phyloP scores from a whole-genome alignment of 2,797 vertebrate species.

The Margarornis squamiger region DNA sequence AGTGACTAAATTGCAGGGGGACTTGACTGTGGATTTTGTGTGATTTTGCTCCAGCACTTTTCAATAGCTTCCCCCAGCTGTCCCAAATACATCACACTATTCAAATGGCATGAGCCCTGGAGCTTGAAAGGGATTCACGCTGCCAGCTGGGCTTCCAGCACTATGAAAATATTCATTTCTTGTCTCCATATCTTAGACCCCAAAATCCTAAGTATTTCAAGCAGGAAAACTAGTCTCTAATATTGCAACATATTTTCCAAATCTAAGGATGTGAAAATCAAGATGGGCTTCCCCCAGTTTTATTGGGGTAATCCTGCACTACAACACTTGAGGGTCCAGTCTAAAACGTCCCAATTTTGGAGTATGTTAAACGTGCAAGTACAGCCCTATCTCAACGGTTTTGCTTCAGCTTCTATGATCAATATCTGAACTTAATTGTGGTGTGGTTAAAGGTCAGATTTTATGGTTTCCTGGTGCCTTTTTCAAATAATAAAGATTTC shows the following conservation, averaged over 20 bases:
- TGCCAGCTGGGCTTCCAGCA: background rate
- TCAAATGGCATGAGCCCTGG: background rate
- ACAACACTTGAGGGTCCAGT: background rate
- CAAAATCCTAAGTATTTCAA: constrained; percentile 53
- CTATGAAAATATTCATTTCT: constrained; percentile 25
- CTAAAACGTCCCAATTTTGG: constrained; percentile 1
- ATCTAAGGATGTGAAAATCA: constrained; percentile 9
- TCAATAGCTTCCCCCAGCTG: constrained; percentile 17
- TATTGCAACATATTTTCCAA: background rate
- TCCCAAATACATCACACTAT: background rate
- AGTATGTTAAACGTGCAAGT: constrained; percentile 39
- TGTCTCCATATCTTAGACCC: constrained; percentile 7
- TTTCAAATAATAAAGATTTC: constrained; percentile 49
- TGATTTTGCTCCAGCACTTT: constrained; percentile 38
- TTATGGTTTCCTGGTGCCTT: constrained; percentile 46
- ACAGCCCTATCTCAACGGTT: constrained; percentile 25
- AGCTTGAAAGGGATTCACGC: constrained; percentile 35
- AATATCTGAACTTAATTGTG: constrained; percentile 38
- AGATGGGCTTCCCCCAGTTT: background rate
- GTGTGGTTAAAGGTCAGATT: constrained; percentile 41
- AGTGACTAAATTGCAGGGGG: background rate
- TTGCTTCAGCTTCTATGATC: constrained; percentile 52
- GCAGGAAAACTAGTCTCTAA: constrained; percentile 25
- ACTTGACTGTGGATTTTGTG: constrained; percentile 6
- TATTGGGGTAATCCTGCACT: background rate